phyloP scores from a whole-genome alignment of 2,797 vertebrate genomes.

The Apodemus agrarius region DNA sequence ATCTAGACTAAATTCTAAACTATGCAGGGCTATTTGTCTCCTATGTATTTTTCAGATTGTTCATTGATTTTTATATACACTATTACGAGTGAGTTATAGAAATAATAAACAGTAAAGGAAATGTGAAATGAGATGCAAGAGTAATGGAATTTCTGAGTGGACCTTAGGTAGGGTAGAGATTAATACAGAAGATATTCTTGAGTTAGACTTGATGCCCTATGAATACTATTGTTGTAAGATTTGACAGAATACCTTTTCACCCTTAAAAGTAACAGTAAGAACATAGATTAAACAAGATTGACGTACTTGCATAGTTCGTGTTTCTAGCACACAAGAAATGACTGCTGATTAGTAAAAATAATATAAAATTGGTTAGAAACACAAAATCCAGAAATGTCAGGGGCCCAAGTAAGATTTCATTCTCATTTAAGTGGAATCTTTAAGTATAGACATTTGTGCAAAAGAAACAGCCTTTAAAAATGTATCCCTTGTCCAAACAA shows the following conservation, averaged over 20 bases:
- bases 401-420: background rate
- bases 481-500: background rate
- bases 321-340: background rate
- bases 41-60: background rate
- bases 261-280: background rate
- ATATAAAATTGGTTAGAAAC: too few relatives aligned
- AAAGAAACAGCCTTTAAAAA: background rate
- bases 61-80: background rate
- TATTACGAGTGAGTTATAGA: background rate
- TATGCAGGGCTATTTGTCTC: background rate
- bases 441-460: background rate
- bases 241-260: background rate
- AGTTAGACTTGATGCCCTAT: background rate
- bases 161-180: background rate
- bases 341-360: background rate
- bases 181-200: background rate
- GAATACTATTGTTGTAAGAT: too few relatives aligned
- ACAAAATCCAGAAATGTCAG: background rate
- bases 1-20: background rate
- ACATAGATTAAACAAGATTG: background rate
- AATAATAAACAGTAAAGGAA: background rate
- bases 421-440: background rate
- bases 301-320: background rate
- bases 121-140: background rate
- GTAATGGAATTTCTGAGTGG: background rate